Evolutionary conservation across 2,888 invertebrate genomes (phyloP).

Genomic region (Lymantria dispar): DNA sequence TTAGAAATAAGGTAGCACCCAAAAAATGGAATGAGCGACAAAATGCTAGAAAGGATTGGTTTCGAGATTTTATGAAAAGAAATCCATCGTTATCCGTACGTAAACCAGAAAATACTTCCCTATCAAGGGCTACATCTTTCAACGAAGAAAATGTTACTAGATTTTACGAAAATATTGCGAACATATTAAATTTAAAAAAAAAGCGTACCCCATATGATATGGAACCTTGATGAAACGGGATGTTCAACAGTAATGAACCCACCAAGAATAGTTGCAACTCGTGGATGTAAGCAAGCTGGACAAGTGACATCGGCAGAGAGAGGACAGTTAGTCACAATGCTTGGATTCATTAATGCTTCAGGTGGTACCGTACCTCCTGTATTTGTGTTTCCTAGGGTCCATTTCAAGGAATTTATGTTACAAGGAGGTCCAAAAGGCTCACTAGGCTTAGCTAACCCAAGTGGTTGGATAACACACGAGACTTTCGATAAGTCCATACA

Average conservation of each 20-base stretch:
- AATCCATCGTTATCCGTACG: slow-evolving; percentile 7
- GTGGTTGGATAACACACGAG: too few species aligned
- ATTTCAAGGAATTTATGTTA: slow-evolving; percentile 18
- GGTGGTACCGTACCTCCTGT: slow-evolving; percentile 18
- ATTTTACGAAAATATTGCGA: too few species aligned
- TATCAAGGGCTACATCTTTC: slow-evolving; percentile 12
- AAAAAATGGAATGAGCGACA: too few species aligned
- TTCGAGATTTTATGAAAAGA: neutral
- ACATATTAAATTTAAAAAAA: slow-evolving; percentile 3
- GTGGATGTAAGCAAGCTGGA: too few species aligned
- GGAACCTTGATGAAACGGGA: slow-evolving; percentile 15
- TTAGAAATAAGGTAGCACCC: too few species aligned
- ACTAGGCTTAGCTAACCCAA: too few species aligned
- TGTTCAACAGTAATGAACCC: slow-evolving; percentile 6
- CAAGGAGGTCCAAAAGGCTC: slow-evolving; percentile 5
- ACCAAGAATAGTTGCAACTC: neutral
- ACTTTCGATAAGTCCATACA: too few species aligned
- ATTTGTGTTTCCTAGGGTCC: slow-evolving; percentile 11
- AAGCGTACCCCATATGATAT: slow-evolving; percentile 17
- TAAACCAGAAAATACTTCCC: slow-evolving; percentile 11
- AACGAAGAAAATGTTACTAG: slow-evolving; percentile 13
- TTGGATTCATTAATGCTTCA: slow-evolving; percentile 7
- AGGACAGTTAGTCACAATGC: too few species aligned
- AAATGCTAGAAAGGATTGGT: too few species aligned
- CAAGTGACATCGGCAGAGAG: too few species aligned